Percentiles rank a stretch among this genome's conserved stretches.
Evolutionary conservation across 1,140 invertebrate species (phyloP).

Genomic region (Sweltsa coloradensis): DNA sequence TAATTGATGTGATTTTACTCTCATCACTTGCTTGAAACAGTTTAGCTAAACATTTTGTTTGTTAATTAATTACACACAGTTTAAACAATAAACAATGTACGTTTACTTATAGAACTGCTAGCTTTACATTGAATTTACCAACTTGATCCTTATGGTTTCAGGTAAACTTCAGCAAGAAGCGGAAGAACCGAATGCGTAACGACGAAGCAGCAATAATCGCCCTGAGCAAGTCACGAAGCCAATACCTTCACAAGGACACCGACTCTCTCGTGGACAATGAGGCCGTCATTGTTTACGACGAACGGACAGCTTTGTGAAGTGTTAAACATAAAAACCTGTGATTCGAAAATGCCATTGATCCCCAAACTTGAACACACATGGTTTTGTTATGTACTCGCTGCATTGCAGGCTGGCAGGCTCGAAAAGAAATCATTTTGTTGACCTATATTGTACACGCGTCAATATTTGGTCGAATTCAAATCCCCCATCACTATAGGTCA

Average conservation of each 20-base stretch:
- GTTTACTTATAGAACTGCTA: not conserved
- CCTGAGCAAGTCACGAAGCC: slow-evolving; percentile 53
- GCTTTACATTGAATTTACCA: slow-evolving; percentile 1
- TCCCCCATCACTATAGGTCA: too few species aligned
- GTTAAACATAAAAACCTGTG: too few species aligned
- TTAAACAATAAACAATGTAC: not conserved
- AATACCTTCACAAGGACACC: slow-evolving; percentile 43
- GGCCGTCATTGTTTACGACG: slow-evolving; percentile 60
- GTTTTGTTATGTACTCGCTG: too few species aligned
- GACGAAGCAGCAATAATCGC: slow-evolving; percentile 63
- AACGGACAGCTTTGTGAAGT: slow-evolving; percentile 52
- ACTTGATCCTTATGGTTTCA: slow-evolving; percentile 30
- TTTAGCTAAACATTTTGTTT: too few species aligned
- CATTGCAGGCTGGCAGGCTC: too few species aligned
- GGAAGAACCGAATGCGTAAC: slow-evolving; percentile 58
- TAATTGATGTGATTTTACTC: too few species aligned
- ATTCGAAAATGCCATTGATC: too few species aligned
- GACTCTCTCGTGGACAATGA: slow-evolving; percentile 48
- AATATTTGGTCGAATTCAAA: too few species aligned
- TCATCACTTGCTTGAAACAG: too few species aligned
- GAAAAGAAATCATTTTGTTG: too few species aligned
- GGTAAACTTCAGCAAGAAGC: slow-evolving; percentile 57
- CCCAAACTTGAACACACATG: too few species aligned
- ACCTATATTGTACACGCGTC: too few species aligned
- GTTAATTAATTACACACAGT: not conserved